Evolutionary conservation across 2,113 vertebrate genomes (phyloP), one percentile per base, ranked within the genome.

Genomic region (Dipodomys merriami): DNA sequence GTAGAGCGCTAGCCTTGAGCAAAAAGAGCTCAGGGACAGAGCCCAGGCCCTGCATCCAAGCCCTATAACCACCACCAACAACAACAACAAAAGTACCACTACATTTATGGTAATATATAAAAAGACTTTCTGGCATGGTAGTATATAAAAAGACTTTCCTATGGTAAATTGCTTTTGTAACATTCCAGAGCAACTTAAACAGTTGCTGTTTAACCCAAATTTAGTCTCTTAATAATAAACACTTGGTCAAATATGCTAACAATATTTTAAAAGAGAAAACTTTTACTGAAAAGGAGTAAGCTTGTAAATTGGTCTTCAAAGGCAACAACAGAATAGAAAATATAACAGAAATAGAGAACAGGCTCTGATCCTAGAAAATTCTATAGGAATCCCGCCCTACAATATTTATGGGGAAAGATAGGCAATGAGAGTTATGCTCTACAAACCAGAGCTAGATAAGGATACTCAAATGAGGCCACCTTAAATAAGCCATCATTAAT

Each of bases 211-310:
- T 64, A 69, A 19, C 33, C 6, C 11, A 89, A 88, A 83, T 69
- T 88, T 88, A 83, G n/a, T 79, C 85, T 83, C 72, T 92, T 90
- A 93, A 88, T 22, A 94, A 76, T 65, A 86, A 89, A 68, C n/a
- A 88, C 64, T 84, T 88, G 49, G 80, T 44, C 29, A 74, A 77
- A 65, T 46, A 57, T 33, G 30, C 13, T 86, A 94, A 11, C 79
- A 88, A 53, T 35, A 90, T 90, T 88, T 73, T 92, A 71, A 88
- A 83, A 30, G 92, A 91, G 80, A 68, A 95, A 95, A 77, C 8
- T 76, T 90, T 62, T 27, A 86, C 65, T 93, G 80, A 91, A 69
- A 95, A 88, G 25, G 82, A 76, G 7, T 82, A 85, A 88, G 71
- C 19, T 78, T 78, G 80, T 67, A 83, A 83, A 71, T n/a, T 18